These are phyloP conservation scores for Oceanodroma leucorhoa DNA, from an alignment of 2,797 vertebrate species.

Conservation along the genomic window DNA sequence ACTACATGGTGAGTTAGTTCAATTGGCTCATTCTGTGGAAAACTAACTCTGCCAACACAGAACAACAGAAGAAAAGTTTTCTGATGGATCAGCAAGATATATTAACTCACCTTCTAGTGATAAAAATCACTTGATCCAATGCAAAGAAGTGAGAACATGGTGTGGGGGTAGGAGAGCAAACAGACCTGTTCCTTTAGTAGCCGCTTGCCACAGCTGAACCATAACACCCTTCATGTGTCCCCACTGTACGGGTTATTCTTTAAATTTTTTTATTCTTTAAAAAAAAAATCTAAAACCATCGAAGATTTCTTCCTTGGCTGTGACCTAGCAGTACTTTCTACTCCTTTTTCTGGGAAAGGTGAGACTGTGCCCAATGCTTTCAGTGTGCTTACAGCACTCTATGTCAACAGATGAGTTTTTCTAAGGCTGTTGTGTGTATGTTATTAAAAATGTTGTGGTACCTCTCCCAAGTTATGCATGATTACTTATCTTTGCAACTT, in stretches of 20 bases:
- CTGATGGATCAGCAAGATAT: not conserved
- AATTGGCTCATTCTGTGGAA: not conserved
- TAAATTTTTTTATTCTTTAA: not conserved
- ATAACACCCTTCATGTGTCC: fast-evolving
- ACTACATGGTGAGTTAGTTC: not conserved
- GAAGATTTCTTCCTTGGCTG: not conserved
- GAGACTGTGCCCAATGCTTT: not conserved
- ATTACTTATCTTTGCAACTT: not conserved
- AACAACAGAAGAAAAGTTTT: not conserved
- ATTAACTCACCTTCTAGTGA: not conserved
- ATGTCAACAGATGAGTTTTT: not conserved
- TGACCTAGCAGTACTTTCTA: not conserved
- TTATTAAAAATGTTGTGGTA: not conserved
- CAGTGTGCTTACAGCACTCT: not conserved
- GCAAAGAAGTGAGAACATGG: not conserved
- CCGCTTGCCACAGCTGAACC: not conserved
- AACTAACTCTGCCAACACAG: not conserved
- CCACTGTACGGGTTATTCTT: not conserved
- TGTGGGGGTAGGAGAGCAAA: not conserved
- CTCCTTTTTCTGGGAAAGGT: not conserved
- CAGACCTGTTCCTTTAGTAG: not conserved
- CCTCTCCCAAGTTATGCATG: not conserved
- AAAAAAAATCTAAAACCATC: no score
- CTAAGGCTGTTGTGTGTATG: not conserved
- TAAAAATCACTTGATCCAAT: not conserved